Base-by-base conservation (phyloP, 2,797 vertebrate genomes). In the Tauraco hartlaubi region DNA sequence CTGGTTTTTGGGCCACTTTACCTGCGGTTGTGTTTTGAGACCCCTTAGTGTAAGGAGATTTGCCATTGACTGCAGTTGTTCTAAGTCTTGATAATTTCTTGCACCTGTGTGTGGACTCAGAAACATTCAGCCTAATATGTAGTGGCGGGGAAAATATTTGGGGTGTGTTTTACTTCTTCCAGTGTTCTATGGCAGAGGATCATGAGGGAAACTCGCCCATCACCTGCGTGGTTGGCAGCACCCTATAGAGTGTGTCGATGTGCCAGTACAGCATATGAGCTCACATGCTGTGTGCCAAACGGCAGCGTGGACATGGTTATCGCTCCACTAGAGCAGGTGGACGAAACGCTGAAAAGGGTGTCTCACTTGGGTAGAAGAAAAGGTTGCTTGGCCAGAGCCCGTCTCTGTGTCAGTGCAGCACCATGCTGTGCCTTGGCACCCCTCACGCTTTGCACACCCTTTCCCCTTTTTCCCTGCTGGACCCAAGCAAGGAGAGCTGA, bases 391-490 rank as follows among this genome's bases (percentile, higher is more conserved):
- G 25, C 22, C 64, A 56, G 68, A 74, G 56, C 33, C 39, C 0
- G 0, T 51, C 69, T 61, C 20, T 14, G 6, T 21, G 20, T 59
- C 0, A 1, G 21, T 37, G 54, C 62, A 64, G 46, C 12, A 26
- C 35, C 14, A 19, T 1, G 1, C 28, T 0, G 0, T 41, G 52
- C 59, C 68, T 33, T 73, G 78, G 49, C 41, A n/a, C 20, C 35
- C 59, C 78, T 88, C n/a, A 9, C 0, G 1, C n/a, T 91, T 73
- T 71, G 61, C n/a, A 29, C 6, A 7, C 20, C 6, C 9, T 41
- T 51, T 54, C 49, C 20, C 29, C 11, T 35, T 23, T 68, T 72
- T 64, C 35, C 13, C 11, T 51, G 26, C 33, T 85, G 46, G 37
- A 58, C 22, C 29, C 23, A 78, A 68, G 51, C 75, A 56, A 64